These are phyloP conservation scores for Sarcophaga caerulescens DNA, from an alignment of 2,888 invertebrate genomes.

Conservation along the genomic window DNA sequence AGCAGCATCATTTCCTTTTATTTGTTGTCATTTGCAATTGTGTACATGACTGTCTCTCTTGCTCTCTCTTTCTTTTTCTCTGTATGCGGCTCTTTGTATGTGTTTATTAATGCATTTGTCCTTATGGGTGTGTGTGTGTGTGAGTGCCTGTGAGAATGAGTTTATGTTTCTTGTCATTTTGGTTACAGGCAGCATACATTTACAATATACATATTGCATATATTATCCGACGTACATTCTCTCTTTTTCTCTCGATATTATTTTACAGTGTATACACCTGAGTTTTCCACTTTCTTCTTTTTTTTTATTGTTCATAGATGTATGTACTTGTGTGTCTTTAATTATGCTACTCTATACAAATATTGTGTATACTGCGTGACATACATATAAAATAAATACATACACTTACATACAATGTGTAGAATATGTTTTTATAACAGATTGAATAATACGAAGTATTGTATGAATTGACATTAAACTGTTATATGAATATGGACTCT, in stretches of 20 bases:
- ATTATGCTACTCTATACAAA: no score
- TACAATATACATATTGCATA: no score
- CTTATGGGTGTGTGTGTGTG: background rate
- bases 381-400: no score
- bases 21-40: constrained; percentile 39
- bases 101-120: background rate
- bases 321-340: no score
- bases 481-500: background rate
- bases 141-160: constrained; percentile 9
- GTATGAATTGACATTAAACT: background rate
- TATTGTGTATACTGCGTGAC: no score
- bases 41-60: background rate
- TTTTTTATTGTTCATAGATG: no score
- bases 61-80: no score
- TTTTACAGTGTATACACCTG: no score
- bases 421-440: background rate
- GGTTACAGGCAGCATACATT: constrained; percentile 3
- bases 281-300: no score
- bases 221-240: no score
- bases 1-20: constrained; percentile 42
- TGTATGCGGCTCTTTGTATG: background rate
- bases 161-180: constrained; percentile 2
- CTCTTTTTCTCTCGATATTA: no score
- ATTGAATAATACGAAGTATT: background rate
- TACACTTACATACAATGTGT: no score